Conservation (phyloP, 2,888 invertebrate species). For the Argyresthia albistria region DNA sequence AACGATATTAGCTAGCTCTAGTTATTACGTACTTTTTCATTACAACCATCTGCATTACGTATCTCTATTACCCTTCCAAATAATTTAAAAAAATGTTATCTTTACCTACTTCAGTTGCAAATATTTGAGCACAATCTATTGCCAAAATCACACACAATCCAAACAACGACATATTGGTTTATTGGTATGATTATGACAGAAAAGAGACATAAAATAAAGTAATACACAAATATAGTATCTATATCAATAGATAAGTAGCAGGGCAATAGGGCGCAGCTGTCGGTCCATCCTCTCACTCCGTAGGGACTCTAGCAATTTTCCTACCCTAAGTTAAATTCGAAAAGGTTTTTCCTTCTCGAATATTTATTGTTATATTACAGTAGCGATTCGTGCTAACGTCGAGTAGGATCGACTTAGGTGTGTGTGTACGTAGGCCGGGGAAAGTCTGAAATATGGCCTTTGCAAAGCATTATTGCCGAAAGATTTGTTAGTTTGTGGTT, state of each 20-base stretch:
- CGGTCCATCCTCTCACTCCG: slow-evolving; percentile 44
- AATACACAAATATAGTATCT: background rate
- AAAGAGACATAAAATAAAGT: slow-evolving; percentile 2
- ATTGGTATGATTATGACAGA: background rate
- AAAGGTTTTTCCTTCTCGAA: slow-evolving; percentile 54
- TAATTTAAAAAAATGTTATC: no score
- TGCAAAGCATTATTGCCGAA: background rate
- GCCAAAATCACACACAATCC: no score
- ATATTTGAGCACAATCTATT: no score
- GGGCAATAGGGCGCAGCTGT: slow-evolving; percentile 66
- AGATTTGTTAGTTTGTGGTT: no score
- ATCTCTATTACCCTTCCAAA: no score
- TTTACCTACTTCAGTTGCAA: no score
- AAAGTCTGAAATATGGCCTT: background rate
- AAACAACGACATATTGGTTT: no score
- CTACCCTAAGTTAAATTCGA: slow-evolving; percentile 67
- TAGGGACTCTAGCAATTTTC: slow-evolving; percentile 64
- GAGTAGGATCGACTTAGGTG: background rate
- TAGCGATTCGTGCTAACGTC: slow-evolving; percentile 29
- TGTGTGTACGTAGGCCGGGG: background rate
- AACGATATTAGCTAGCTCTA: no score
- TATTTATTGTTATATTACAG: slow-evolving; percentile 72
- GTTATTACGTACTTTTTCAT: no score
- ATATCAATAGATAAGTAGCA: slow-evolving; percentile 51
- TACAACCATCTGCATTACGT: no score